Conservation (phyloP, 2,113 vertebrate genomes). For the Esox niger region DNA sequence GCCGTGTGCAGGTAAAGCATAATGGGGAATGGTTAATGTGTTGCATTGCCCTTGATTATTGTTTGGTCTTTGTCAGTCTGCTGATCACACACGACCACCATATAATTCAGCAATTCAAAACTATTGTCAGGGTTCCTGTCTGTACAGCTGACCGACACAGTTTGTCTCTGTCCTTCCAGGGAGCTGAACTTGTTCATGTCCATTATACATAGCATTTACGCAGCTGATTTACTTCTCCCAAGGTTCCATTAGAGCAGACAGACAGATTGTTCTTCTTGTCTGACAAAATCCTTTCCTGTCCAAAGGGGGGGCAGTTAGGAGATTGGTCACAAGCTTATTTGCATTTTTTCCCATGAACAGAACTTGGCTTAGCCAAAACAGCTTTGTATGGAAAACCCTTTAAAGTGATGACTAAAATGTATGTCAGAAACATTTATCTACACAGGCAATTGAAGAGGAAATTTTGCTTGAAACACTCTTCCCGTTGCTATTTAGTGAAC, state of each 20-base stretch:
- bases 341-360: conserved; percentile 2
- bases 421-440: background rate
- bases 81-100: background rate
- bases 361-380: background rate
- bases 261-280: conserved; percentile 11
- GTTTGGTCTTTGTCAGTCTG: background rate
- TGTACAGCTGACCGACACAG: background rate
- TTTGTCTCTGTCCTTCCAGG: conserved; percentile 25
- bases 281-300: conserved; percentile 24
- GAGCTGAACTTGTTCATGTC: conserved; percentile 38
- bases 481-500: conserved; percentile 28
- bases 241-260: conserved; percentile 37
- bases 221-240: conserved; percentile 29
- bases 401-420: background rate
- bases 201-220: conserved; percentile 46
- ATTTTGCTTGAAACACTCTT: background rate
- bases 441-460: background rate
- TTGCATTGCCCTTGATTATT: background rate
- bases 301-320: background rate
- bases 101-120: conserved; percentile 1
- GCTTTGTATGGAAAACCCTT: conserved; percentile 7
- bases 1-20: background rate
- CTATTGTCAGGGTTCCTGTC: conserved; percentile 23
- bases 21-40: background rate
- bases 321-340: background rate